phyloP scores from a whole-genome alignment of 92 coral and sea anemone genomes.

The Pocillopora grandis region DNA sequence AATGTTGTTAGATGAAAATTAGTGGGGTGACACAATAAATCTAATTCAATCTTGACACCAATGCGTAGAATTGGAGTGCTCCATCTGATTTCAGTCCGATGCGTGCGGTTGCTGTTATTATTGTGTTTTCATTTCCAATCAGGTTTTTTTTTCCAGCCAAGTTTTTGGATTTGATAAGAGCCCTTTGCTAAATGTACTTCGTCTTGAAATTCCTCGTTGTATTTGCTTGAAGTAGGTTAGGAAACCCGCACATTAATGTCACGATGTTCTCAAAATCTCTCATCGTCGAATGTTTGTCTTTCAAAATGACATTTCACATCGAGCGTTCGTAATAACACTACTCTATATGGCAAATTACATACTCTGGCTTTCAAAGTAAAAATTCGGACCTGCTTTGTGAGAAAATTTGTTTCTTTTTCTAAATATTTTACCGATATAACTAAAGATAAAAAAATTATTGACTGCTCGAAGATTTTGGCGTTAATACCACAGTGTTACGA shows the following conservation, averaged over 20 bases:
- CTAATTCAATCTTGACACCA: background rate
- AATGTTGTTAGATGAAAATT: background rate
- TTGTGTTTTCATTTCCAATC: no score
- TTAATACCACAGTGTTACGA: background rate
- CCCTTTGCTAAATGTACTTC: no score
- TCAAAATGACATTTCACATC: conserved; percentile 17
- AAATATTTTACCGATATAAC: conserved; percentile 4
- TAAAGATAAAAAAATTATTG: background rate
- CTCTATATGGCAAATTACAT: conserved; percentile 23
- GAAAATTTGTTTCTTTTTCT: background rate
- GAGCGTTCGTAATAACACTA: conserved; percentile 11
- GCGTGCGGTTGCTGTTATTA: no score
- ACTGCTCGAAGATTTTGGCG: background rate
- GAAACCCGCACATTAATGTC: background rate
- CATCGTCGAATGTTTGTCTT: conserved; percentile 1
- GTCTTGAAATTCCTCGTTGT: background rate
- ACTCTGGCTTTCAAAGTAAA: conserved; percentile 24
- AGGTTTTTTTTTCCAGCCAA: no score
- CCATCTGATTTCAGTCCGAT: background rate
- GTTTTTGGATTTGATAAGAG: no score
- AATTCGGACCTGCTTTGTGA: background rate
- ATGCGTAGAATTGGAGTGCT: background rate
- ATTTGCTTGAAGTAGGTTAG: background rate
- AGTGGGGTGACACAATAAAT: background rate
- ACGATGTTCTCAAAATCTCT: background rate